These are phyloP conservation scores for Theodoxus fluviatilis DNA, from an alignment of 2,888 invertebrate genomes.

Conservation along the genomic window DNA sequence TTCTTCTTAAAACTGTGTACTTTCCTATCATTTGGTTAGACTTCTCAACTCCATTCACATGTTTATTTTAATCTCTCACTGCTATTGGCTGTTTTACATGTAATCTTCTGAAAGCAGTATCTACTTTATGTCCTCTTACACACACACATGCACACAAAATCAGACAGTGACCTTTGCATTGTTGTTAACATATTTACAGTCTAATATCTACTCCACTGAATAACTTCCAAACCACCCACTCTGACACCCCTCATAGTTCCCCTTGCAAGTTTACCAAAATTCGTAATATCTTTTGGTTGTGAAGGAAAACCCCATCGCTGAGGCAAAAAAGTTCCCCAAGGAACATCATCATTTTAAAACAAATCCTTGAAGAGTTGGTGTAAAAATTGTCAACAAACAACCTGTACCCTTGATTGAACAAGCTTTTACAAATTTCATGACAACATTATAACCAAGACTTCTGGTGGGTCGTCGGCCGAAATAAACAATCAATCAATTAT, in stretches of 20 bases:
- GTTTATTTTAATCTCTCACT: conserved; percentile 8
- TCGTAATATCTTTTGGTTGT: not conserved
- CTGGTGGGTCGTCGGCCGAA: too few relatives aligned
- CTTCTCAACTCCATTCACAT: not conserved
- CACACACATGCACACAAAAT: not conserved
- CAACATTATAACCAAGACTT: conserved; percentile 17
- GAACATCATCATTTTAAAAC: too few relatives aligned
- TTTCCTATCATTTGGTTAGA: conserved; percentile 21
- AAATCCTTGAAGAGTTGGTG: too few relatives aligned
- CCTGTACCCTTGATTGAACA: conserved; percentile 10
- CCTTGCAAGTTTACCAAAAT: not conserved
- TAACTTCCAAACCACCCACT: not conserved
- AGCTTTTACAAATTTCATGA: conserved; percentile 14
- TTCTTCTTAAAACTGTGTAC: conserved; percentile 10
- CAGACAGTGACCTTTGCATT: not conserved
- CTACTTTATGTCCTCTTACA: not conserved
- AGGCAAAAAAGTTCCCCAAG: not conserved
- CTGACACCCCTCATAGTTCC: conserved; percentile 8
- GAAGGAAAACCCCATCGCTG: conserved; percentile 8
- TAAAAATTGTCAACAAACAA: conserved; percentile 16
- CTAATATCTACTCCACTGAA: not conserved
- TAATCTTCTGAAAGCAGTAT: not conserved
- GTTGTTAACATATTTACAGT: not conserved
- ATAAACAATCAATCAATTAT: too few relatives aligned
- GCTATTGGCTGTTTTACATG: not conserved